Conservation (phyloP, 2,797 vertebrate genomes). For the Scolopax rusticola region DNA sequence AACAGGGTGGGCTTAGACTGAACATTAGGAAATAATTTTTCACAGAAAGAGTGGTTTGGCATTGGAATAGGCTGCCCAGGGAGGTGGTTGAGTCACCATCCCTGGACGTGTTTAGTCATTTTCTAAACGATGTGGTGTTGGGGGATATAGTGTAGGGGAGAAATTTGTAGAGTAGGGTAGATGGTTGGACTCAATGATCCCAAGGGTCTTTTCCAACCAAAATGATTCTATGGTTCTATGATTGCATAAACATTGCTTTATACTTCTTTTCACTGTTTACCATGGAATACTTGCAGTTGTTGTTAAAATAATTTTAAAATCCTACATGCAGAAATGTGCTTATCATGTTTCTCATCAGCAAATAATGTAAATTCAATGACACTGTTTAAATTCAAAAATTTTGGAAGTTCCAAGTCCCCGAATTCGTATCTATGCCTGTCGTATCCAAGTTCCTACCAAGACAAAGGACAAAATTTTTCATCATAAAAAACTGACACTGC, state of each 20-base stretch:
- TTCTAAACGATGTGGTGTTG: too few relatives aligned
- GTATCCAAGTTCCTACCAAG: not conserved
- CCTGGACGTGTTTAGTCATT: too few relatives aligned
- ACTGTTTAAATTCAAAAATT: not conserved
- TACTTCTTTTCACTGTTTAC: not conserved
- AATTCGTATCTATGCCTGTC: not conserved
- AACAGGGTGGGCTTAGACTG: too few relatives aligned
- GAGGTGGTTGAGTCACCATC: too few relatives aligned
- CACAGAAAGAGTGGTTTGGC: too few relatives aligned
- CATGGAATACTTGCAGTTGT: not conserved
- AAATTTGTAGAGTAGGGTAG: too few relatives aligned
- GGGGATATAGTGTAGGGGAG: too few relatives aligned
- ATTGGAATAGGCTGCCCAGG: too few relatives aligned
- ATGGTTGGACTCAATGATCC: too few relatives aligned
- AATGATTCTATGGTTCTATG: too few relatives aligned
- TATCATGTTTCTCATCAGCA: accelerated
- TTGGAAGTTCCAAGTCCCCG: not conserved
- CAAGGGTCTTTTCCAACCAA: too few relatives aligned
- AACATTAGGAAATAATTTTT: too few relatives aligned
- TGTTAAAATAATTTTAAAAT: not conserved
- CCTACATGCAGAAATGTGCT: not conserved
- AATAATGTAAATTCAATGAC: not conserved
- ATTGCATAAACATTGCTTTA: not conserved
- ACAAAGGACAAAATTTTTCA: not conserved
- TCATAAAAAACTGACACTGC: not conserved